Percentiles rank a stretch among this genome's conserved stretches.
Evolutionary conservation across 2,888 invertebrate genomes (phyloP).

Genomic region (Monochamus alternatus): DNA sequence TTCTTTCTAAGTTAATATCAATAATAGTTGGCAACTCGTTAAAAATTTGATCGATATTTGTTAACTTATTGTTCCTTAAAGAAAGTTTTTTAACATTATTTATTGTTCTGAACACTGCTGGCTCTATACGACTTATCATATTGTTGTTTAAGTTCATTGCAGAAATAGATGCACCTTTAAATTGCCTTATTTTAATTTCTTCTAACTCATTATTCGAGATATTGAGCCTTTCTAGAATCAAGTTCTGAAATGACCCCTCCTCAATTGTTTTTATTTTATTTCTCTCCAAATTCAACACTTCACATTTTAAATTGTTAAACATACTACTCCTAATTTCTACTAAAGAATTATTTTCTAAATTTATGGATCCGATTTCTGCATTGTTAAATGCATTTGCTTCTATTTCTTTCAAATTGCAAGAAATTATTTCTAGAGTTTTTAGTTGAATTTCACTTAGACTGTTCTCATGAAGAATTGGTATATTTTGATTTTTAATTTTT

Average conservation of each 20-base stretch:
- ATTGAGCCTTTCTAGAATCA: background rate
- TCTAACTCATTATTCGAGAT: background rate
- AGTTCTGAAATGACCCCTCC: background rate
- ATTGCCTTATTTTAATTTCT: background rate
- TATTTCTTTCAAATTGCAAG: background rate
- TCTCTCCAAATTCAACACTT: background rate
- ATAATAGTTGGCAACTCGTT: background rate
- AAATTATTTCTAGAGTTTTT: background rate
- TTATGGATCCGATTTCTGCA: background rate
- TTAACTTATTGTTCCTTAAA: background rate
- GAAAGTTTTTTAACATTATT: background rate
- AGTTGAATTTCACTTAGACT: background rate
- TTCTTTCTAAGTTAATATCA: background rate
- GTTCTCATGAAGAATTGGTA: conserved; percentile 10
- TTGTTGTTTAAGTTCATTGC: background rate
- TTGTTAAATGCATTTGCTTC: conserved; percentile 3
- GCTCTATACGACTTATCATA: conserved; percentile 1
- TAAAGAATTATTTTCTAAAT: background rate
- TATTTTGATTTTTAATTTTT: background rate
- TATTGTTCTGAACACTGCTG: background rate
- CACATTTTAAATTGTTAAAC: background rate
- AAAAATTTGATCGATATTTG: background rate
- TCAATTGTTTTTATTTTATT: conserved; percentile 3
- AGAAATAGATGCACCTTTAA: background rate
- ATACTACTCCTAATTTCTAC: background rate